phyloP scores from a whole-genome alignment of 2,113 vertebrate species.

The Lipophrys pholis region DNA sequence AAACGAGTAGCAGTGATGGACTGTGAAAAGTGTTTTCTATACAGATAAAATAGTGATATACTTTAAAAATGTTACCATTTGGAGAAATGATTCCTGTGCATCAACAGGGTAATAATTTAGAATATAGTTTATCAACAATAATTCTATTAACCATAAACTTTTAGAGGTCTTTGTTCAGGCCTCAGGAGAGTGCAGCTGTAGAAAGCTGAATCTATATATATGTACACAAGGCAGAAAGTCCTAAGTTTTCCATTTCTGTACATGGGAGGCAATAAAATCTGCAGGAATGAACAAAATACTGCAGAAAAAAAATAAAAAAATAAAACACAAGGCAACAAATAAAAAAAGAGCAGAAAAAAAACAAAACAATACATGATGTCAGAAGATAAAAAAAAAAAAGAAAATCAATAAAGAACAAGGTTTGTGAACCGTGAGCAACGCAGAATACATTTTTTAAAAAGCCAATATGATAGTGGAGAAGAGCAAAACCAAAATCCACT shows the following conservation, averaged over 20 bases:
- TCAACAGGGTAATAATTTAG: constrained; percentile 56
- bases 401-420: constrained; percentile 2
- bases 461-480: constrained; percentile 32
- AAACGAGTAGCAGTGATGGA: constrained; percentile 44
- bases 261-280: constrained; percentile 57
- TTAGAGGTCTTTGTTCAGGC: constrained; percentile 60
- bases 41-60: constrained; percentile 55
- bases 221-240: constrained; percentile 79
- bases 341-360: constrained; percentile 5
- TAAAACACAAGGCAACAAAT: constrained; percentile 7
- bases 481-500: constrained; percentile 29
- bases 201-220: constrained; percentile 62
- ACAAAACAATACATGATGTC: neutral
- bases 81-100: constrained; percentile 68
- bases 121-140: constrained; percentile 62
- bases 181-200: constrained; percentile 57
- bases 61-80: constrained; percentile 61
- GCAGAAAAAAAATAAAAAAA: constrained; percentile 20
- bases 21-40: constrained; percentile 60
- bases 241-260: constrained; percentile 61
- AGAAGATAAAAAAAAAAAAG: neutral
- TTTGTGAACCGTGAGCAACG: constrained; percentile 39
- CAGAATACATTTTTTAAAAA: constrained; percentile 29
- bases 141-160: constrained; percentile 58
- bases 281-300: constrained; percentile 38